Evolutionary conservation across 2,888 invertebrate species (phyloP).

Genomic region (Troglohyphantes excavatus): DNA sequence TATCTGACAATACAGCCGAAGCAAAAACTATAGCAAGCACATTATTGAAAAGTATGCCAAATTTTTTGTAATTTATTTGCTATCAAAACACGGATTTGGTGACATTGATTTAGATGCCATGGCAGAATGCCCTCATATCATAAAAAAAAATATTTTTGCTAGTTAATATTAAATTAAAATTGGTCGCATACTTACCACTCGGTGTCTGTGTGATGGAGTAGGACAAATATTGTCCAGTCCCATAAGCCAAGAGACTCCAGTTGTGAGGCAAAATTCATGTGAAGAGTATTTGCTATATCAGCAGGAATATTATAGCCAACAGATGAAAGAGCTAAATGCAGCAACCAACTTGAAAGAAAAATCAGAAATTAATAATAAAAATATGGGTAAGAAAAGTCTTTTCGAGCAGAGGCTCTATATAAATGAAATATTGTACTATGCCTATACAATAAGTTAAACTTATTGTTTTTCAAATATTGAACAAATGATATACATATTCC

Average conservation of each 20-base stretch:
- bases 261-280: constrained; percentile 90
- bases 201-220: constrained; percentile 84
- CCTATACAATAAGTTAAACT: too few relatives aligned
- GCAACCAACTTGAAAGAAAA: constrained; percentile 86
- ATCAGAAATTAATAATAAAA: too few relatives aligned
- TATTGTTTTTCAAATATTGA: too few relatives aligned
- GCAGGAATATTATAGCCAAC: constrained; percentile 86
- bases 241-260: constrained; percentile 91
- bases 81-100: too few relatives aligned
- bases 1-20: too few relatives aligned
- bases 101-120: too few relatives aligned
- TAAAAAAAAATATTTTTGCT: not conserved
- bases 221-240: constrained; percentile 93
- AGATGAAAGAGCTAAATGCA: constrained; percentile 87
- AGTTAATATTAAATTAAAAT: not conserved
- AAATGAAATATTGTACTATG: too few relatives aligned
- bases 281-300: constrained; percentile 86
- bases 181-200: constrained; percentile 81
- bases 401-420: too few relatives aligned
- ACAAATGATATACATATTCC: too few relatives aligned
- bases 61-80: not conserved
- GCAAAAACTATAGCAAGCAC: too few relatives aligned
- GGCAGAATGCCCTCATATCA: not conserved
- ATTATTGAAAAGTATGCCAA: too few relatives aligned
- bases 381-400: too few relatives aligned